Conservation (phyloP, 1,140 invertebrate species). For the Linepithema humile region DNA sequence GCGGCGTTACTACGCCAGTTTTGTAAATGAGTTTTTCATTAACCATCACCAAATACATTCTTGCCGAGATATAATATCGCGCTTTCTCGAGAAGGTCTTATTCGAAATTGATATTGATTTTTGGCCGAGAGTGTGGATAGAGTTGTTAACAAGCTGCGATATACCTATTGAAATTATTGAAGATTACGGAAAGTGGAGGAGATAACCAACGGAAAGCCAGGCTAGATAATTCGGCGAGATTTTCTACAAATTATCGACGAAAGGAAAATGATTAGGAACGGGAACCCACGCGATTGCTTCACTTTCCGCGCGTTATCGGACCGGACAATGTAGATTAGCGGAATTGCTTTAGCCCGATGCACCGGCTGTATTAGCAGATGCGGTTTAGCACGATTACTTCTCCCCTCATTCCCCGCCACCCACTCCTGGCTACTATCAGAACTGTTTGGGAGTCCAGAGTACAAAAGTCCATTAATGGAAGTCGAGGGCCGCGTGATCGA, state of each 20-base stretch:
- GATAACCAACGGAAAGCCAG: not conserved
- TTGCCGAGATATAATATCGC: not conserved
- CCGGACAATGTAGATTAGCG: slow-evolving; percentile 69
- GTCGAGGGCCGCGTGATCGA: slow-evolving; percentile 54
- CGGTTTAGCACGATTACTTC: slow-evolving; percentile 71
- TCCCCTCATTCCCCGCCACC: not conserved
- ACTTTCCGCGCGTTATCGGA: slow-evolving; percentile 61
- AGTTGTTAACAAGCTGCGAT: slow-evolving; percentile 7
- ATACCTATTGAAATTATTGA: slow-evolving; percentile 17
- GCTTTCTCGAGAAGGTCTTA: not conserved
- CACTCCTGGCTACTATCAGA: slow-evolving; percentile 42
- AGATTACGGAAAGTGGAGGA: not conserved
- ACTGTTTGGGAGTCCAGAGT: slow-evolving; percentile 59
- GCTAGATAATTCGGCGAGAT: slow-evolving; percentile 21
- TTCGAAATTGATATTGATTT: slow-evolving; percentile 16
- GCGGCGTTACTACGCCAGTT: slow-evolving; percentile 30
- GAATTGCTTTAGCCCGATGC: slow-evolving; percentile 67
- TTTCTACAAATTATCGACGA: slow-evolving; percentile 38
- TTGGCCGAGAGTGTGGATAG: not conserved
- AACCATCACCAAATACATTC: slow-evolving; percentile 1
- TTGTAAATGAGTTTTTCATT: slow-evolving; percentile 62
- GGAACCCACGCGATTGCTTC: slow-evolving; percentile 45
- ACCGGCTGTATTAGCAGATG: slow-evolving; percentile 69
- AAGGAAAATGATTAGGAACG: slow-evolving; percentile 57
- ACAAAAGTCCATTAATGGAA: slow-evolving; percentile 68